phyloP scores from a whole-genome alignment of 23 tunicate genomes.

The Halocynthia aurantium region DNA sequence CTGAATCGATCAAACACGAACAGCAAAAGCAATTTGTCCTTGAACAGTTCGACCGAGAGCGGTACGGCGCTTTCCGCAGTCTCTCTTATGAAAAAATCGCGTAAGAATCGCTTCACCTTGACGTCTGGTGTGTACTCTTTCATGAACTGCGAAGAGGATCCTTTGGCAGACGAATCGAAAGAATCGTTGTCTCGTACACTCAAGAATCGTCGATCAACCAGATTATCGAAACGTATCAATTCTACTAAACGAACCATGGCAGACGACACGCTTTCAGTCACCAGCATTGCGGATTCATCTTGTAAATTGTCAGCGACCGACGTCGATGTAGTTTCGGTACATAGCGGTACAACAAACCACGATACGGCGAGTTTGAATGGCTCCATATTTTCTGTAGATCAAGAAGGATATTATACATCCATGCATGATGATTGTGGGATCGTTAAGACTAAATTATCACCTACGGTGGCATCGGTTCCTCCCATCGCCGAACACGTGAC shows the following conservation, averaged over 20 bases:
- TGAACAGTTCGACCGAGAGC: slow-evolving; percentile 9
- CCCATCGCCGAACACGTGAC: background rate
- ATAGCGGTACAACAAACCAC: background rate
- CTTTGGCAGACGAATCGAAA: slow-evolving; percentile 12
- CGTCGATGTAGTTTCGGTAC: background rate
- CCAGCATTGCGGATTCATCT: slow-evolving; percentile 18
- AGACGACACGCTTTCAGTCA: slow-evolving; percentile 16
- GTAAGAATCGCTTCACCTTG: slow-evolving; percentile 34
- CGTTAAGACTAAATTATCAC: background rate
- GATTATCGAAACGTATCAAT: slow-evolving; percentile 2
- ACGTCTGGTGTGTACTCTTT: slow-evolving; percentile 85
- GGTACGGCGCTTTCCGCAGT: slow-evolving; percentile 17
- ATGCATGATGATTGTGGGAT: slow-evolving; percentile 20
- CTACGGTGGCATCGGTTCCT: background rate
- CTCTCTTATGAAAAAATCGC: slow-evolving; percentile 18
- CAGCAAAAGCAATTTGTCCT: slow-evolving; percentile 1
- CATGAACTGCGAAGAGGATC: slow-evolving; percentile 55
- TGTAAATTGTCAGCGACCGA: slow-evolving; percentile 1
- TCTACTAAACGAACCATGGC: slow-evolving; percentile 1
- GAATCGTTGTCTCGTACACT: background rate
- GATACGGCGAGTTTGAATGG: slow-evolving; percentile 7
- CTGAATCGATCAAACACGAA: slow-evolving; percentile 9
- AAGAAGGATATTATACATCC: slow-evolving; percentile 38
- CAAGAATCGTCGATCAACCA: slow-evolving; percentile 17
- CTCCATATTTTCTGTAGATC: slow-evolving; percentile 29